Conservation (phyloP, 2,113 vertebrate species). For the Suricata suricatta region DNA sequence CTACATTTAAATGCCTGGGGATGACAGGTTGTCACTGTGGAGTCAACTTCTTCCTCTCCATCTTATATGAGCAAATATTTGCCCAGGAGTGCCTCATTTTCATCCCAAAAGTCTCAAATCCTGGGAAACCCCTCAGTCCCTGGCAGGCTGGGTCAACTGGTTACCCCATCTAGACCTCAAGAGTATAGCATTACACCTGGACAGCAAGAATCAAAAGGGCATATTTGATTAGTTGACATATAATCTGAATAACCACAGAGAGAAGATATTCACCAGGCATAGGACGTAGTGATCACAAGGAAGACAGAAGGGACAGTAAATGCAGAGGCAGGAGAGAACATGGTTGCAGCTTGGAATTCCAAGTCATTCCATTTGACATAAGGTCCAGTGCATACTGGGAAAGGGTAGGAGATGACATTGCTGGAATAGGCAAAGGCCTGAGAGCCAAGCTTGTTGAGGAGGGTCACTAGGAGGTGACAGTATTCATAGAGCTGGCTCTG, state of each 20-base stretch:
- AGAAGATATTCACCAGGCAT: neutral
- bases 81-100: fast-evolving
- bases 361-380: neutral
- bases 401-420: neutral
- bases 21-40: fast-evolving
- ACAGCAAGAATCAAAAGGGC: neutral
- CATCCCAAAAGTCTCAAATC: neutral
- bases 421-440: neutral
- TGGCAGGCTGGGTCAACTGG: neutral
- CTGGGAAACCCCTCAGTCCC: neutral
- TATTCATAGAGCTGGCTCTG: neutral
- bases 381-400: fast-evolving
- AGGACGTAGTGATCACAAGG: neutral
- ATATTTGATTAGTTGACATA: neutral
- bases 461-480: neutral
- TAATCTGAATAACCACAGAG: neutral
- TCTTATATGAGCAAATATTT: neutral
- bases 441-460: neutral
- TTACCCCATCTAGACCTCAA: neutral
- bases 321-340: neutral
- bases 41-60: neutral
- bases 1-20: neutral
- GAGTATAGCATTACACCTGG: fast-evolving
- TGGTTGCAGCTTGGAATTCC: neutral
- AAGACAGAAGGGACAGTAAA: too few relatives aligned